phyloP scores from a whole-genome alignment of 2,113 vertebrate species.

The Euleptes europaea region DNA sequence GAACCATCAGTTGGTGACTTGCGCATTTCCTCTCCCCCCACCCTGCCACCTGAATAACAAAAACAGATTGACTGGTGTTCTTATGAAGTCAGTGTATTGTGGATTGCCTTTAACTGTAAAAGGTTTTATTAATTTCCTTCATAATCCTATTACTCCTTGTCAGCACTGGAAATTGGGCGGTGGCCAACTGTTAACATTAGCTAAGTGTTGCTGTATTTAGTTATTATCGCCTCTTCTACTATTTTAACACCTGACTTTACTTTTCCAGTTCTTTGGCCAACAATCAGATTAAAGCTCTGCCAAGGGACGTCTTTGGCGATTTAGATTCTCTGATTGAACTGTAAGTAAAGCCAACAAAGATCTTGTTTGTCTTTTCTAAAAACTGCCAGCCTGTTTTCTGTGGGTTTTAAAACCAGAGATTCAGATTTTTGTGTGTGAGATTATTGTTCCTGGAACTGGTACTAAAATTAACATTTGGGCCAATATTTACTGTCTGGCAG shows the following conservation, averaged over 20 bases:
- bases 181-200: constrained; percentile 29
- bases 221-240: neutral
- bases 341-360: constrained; percentile 79
- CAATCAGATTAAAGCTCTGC: constrained; percentile 92
- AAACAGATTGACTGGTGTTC: neutral
- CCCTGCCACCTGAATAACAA: neutral
- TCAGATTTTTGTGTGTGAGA: constrained; percentile 6
- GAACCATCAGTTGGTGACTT: neutral
- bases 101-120: neutral
- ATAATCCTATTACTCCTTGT: neutral
- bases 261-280: constrained; percentile 92
- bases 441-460: neutral
- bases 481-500: neutral
- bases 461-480: neutral
- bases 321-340: constrained; percentile 96
- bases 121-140: constrained; percentile 21
- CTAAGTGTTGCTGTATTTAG: constrained; percentile 37
- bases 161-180: constrained; percentile 1
- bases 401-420: neutral
- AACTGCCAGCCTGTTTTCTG: constrained; percentile 17
- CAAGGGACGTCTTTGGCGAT: constrained; percentile 90
- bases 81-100: neutral
- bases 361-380: neutral
- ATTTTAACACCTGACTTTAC: constrained; percentile 61
- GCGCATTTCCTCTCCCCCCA: neutral